These are phyloP conservation scores for Megalurothrips usitatus DNA, from an alignment of 2,888 invertebrate genomes.

Conservation along the genomic window DNA sequence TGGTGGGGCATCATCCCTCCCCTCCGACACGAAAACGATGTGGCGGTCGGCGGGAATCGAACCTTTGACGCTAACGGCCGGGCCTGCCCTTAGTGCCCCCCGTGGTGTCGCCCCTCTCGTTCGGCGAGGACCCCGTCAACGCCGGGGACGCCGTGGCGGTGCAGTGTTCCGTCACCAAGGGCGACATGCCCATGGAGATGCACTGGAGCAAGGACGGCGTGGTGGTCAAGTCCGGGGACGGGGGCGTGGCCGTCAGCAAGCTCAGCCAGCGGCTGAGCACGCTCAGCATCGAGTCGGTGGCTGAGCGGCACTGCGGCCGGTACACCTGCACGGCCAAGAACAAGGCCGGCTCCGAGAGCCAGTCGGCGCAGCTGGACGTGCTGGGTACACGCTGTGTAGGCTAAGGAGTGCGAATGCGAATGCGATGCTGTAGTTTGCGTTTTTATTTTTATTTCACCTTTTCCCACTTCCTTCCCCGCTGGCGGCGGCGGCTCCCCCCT, in stretches of 20 bases:
- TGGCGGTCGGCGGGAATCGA: background rate
- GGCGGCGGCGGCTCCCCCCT: constrained; percentile 30
- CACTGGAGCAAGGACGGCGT: constrained; percentile 51
- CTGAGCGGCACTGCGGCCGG: constrained; percentile 53
- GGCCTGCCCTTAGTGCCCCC: background rate
- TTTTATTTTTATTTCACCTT: constrained; percentile 30
- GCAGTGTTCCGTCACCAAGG: constrained; percentile 52
- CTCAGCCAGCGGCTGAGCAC: constrained; percentile 43
- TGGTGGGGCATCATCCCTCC: no score
- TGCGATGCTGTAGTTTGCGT: no score
- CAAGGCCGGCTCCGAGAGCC: constrained; percentile 50
- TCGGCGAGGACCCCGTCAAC: constrained; percentile 38
- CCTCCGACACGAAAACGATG: background rate
- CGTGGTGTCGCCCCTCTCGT: constrained; percentile 34
- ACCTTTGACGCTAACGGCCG: background rate
- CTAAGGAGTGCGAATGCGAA: no score
- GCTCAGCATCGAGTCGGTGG: constrained; percentile 51
- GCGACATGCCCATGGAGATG: constrained; percentile 61
- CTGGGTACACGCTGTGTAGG: constrained; percentile 51
- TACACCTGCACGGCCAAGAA: constrained; percentile 57
- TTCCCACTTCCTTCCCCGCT: constrained; percentile 30
- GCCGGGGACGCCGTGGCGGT: constrained; percentile 46
- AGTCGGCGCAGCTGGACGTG: constrained; percentile 51
- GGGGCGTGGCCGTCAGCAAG: constrained; percentile 41
- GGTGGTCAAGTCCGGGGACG: background rate